Percentiles rank a stretch among this genome's conserved stretches.
These are phyloP conservation scores for Frankliniella fusca DNA, from an alignment of 2,888 invertebrate genomes.

Conservation along the genomic window DNA sequence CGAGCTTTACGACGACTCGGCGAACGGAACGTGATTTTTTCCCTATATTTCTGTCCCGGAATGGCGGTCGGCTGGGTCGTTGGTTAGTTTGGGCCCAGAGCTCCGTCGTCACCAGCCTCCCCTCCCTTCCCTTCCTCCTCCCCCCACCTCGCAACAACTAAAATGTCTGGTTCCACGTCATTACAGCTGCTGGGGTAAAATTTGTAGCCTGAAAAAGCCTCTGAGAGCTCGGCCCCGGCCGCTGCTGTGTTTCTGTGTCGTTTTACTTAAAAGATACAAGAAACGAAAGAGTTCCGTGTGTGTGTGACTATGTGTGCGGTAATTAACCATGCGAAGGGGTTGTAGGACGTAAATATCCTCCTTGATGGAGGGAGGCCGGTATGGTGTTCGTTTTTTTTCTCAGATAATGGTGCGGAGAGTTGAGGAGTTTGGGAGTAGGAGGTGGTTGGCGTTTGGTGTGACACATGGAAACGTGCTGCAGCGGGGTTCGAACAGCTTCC, in stretches of 20 bases:
- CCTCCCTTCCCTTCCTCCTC: not conserved
- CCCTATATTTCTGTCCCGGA: not conserved
- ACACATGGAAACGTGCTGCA: too few species aligned
- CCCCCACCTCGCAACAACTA: not conserved
- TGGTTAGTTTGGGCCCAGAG: not conserved
- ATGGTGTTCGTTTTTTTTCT: not conserved
- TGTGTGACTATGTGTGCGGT: not conserved
- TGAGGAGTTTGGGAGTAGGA: too few species aligned
- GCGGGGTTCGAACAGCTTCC: too few species aligned
- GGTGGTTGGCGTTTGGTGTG: too few species aligned
- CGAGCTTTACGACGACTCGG: not conserved
- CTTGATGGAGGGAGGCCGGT: not conserved
- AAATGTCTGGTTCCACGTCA: slow-evolving; percentile 16
- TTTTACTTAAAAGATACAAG: not conserved
- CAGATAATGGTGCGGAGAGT: too few species aligned
- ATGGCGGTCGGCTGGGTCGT: not conserved
- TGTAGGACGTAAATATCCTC: not conserved
- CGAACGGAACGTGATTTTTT: slow-evolving; percentile 22
- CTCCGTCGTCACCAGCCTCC: not conserved
- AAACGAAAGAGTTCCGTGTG: not conserved
- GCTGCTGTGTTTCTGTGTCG: not conserved
- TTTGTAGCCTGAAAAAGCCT: not conserved
- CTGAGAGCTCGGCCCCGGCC: not conserved
- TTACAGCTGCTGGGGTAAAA: not conserved
- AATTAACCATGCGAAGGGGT: slow-evolving; percentile 11